Conservation (phyloP, 2,888 invertebrate genomes). For the Poecilobothrus nobilitatus region DNA sequence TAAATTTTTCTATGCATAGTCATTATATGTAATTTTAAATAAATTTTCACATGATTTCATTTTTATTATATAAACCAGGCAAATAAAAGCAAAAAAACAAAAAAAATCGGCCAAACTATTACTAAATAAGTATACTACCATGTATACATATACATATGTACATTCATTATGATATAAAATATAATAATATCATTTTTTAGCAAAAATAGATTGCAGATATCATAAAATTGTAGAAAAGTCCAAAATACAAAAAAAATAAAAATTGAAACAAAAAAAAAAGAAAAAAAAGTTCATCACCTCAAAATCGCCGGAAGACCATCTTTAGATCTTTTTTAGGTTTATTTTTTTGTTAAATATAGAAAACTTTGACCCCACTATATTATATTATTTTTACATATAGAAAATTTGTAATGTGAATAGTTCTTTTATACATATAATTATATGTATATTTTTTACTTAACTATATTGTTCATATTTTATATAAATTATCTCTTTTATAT, state of each 20-base stretch:
- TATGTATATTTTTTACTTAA: no score
- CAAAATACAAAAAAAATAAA: no score
- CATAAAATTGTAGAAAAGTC: no score
- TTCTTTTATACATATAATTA: no score
- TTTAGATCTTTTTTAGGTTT: neutral
- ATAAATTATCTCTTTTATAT: no score
- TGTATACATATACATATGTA: neutral
- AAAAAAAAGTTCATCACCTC: constrained; percentile 1
- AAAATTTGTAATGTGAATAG: no score
- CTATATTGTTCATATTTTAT: no score
- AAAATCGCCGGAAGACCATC: neutral
- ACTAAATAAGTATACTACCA: neutral
- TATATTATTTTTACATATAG: no score
- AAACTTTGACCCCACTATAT: neutral
- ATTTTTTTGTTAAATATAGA: neutral
- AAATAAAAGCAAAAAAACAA: no score
- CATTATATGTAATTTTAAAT: neutral
- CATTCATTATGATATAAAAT: neutral
- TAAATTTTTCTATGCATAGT: neutral
- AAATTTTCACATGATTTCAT: neutral
- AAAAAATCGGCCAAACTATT: no score
- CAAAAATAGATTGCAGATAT: neutral
- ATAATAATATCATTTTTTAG: neutral
- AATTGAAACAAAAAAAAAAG: neutral
- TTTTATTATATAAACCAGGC: neutral